Conservation (phyloP, 2,113 vertebrate genomes). For the Ahaetulla prasina region DNA sequence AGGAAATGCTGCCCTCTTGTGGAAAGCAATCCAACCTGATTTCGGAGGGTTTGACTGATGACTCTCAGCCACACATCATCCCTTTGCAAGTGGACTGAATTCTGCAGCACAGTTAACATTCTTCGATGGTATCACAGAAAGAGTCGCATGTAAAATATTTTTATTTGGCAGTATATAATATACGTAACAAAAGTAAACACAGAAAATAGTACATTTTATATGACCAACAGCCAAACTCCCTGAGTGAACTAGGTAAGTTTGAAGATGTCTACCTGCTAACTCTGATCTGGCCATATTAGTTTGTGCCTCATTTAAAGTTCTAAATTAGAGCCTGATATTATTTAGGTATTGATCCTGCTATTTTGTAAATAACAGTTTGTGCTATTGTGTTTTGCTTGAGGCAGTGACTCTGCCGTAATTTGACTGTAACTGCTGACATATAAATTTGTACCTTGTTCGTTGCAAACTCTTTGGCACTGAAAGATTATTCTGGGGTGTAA, state of each 20-base stretch:
- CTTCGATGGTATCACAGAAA: not conserved
- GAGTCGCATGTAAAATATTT: conserved; percentile 6
- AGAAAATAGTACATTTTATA: not conserved
- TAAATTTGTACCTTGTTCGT: not conserved
- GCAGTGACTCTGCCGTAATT: not conserved
- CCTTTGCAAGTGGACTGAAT: not conserved
- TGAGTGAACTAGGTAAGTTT: not conserved
- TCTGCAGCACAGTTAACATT: not conserved
- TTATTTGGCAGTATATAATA: not conserved
- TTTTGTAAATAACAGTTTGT: not conserved
- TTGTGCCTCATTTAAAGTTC: not conserved
- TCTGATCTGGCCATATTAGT: not conserved
- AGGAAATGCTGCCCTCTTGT: conserved; percentile 1
- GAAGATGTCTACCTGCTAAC: not conserved
- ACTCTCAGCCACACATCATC: not conserved
- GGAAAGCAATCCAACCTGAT: not conserved
- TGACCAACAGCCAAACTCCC: not conserved
- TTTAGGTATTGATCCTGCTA: not conserved
- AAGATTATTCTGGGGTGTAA: not conserved
- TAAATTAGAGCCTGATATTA: not conserved
- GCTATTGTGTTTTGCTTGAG: not conserved
- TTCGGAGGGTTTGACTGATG: no score
- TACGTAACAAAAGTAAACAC: not conserved
- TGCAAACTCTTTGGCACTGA: not conserved
- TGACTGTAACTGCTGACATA: not conserved